Evolutionary conservation across 2,888 invertebrate species (phyloP).

Genomic region (Melipona bicolor): DNA sequence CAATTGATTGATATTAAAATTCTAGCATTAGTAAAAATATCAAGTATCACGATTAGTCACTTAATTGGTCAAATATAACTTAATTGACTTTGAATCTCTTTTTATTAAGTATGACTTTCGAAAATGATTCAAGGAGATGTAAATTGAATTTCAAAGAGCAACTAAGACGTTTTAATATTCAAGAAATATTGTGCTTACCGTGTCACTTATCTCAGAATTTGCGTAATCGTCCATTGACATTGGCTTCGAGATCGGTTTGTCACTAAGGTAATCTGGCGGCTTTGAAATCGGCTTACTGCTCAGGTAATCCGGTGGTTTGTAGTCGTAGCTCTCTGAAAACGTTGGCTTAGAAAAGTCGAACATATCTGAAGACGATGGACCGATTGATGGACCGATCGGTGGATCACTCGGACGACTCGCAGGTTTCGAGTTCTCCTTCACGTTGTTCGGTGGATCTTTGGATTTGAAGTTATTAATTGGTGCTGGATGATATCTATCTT

Average conservation of each 20-base stretch:
- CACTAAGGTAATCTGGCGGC: slow-evolving; percentile 57
- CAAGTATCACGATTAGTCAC: too few species aligned
- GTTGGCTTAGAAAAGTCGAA: slow-evolving; percentile 64
- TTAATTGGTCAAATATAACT: too few species aligned
- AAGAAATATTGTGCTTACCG: slow-evolving; percentile 24
- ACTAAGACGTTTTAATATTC: not conserved
- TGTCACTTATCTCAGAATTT: slow-evolving; percentile 42
- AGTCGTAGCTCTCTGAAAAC: slow-evolving; percentile 68
- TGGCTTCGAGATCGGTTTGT: slow-evolving; percentile 60
- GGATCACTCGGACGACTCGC: slow-evolving; percentile 25
- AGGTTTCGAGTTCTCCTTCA: slow-evolving; percentile 22
- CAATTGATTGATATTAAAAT: too few species aligned
- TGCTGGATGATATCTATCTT: slow-evolving; percentile 79
- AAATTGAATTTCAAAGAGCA: not conserved
- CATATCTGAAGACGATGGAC: slow-evolving; percentile 31
- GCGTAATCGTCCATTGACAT: slow-evolving; percentile 56
- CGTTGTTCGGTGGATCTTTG: slow-evolving; percentile 13
- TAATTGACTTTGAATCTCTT: too few species aligned
- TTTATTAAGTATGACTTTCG: too few species aligned
- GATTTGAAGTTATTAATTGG: slow-evolving; percentile 62
- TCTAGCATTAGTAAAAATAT: too few species aligned
- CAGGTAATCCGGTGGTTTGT: slow-evolving; percentile 58
- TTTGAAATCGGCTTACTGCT: slow-evolving; percentile 57
- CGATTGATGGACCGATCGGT: not conserved
- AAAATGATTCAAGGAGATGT: not conserved